Evolutionary conservation across 2,113 vertebrate species (phyloP).

Genomic region (Myrmecobius fasciatus): DNA sequence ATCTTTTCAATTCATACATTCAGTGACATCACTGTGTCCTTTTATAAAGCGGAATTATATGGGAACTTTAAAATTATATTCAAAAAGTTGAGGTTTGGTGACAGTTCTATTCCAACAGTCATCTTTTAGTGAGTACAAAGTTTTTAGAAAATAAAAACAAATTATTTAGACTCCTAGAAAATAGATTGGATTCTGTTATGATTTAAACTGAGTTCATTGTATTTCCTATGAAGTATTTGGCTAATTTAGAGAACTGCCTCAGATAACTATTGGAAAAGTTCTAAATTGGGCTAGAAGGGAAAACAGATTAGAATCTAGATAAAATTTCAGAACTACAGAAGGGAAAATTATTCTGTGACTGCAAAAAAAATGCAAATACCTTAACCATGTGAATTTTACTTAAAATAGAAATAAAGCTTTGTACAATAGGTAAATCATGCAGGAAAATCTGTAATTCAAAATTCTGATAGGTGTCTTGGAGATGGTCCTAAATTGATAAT

Average conservation of each 20-base stretch:
- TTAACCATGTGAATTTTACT: neutral
- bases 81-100: slow-evolving; percentile 13
- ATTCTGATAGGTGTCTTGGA: neutral
- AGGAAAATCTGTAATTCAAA: neutral
- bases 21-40: slow-evolving; percentile 5
- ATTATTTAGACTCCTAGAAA: slow-evolving; percentile 21
- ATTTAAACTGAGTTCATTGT: slow-evolving; percentile 10
- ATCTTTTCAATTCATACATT: slow-evolving; percentile 30
- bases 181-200: neutral
- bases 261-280: slow-evolving; percentile 30
- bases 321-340: slow-evolving; percentile 6
- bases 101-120: slow-evolving; percentile 8
- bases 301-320: neutral
- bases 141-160: slow-evolving; percentile 19
- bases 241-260: slow-evolving; percentile 35
- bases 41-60: slow-evolving; percentile 25
- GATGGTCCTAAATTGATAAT: neutral
- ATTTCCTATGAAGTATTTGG: neutral
- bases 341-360: neutral
- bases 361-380: neutral
- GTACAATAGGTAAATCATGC: neutral
- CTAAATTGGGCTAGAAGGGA: slow-evolving; percentile 30
- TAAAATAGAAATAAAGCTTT: neutral
- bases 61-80: slow-evolving; percentile 27
- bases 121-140: slow-evolving; percentile 36